Evolutionary conservation across 2,797 vertebrate species (phyloP), one percentile per base, ranked within the genome.

Genomic region (Rhabdomys pumilio): DNA sequence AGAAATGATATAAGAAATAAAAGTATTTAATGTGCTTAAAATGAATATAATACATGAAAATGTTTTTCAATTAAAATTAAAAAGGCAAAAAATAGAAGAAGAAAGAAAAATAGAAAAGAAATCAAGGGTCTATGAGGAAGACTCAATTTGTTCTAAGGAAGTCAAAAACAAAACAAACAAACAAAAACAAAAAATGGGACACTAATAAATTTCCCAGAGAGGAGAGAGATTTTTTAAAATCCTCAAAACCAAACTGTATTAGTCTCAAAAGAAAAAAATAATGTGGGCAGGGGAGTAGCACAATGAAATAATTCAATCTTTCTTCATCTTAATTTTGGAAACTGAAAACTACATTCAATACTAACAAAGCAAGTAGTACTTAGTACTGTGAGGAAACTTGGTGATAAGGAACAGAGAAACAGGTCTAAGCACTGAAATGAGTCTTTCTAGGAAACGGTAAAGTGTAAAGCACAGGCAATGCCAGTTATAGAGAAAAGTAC

Each of bases 281-380:
- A 79, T 91, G 11, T 4, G 6, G 65, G 13, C 13, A 34, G 29
- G 65, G 65, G 6, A 13, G 6, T 24, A 2, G 2, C 31, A 34
- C 3, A 50, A 26, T 69, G 55, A 38, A 38, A 94, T 15, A 93
- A 24, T 15, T 53, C 93, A 76, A 57, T 76, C 20, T 96, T 86
- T 63, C 80, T 63, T 93, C 73, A 90, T 9, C 44, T 38, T 65
- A 89, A 95, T 53, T 73, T 14, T 53, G 47, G 19, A n/a, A 77
- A 44, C 14, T 55, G 41, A 83, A 19, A 34, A 12, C 41, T 88
- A 91, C 34, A 9, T 82, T 50, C 44, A 86, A 89, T 92, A 72
- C 73, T 91, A 93, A 89, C 34, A 95, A 92, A 31, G 3, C n/a
- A 93, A 94, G 65, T 50, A 94, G 4, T 9, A 89, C n/a, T 6